phyloP scores from a whole-genome alignment of 2,113 vertebrate species.

The Rhombomys opimus region DNA sequence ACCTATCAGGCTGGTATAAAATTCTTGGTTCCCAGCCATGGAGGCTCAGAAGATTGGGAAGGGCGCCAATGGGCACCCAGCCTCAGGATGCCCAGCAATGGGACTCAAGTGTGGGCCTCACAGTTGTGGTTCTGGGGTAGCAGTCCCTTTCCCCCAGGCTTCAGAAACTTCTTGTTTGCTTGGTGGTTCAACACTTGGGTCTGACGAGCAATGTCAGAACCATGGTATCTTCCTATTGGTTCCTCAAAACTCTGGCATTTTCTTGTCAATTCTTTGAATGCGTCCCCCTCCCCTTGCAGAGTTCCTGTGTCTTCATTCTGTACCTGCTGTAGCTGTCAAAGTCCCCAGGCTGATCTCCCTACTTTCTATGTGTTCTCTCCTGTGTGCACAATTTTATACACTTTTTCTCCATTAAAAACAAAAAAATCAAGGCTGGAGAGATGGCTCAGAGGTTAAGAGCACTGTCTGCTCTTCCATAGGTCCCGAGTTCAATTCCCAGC shows the following conservation, averaged over 20 bases:
- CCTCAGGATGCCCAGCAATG: no score
- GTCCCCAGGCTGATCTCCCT: fast-evolving
- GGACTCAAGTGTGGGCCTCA: no score
- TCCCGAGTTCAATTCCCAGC: no score
- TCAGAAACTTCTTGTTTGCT: not conserved
- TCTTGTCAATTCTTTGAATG: not conserved
- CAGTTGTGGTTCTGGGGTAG: fast-evolving
- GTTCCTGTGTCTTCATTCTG: not conserved
- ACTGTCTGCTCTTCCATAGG: no score
- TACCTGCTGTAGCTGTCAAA: not conserved
- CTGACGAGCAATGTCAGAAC: fast-evolving
- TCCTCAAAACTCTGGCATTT: not conserved
- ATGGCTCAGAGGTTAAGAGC: no score
- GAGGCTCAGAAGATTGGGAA: not conserved
- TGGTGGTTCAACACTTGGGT: fast-evolving
- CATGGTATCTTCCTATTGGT: no score
- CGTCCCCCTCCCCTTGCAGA: not conserved
- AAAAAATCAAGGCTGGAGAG: no score
- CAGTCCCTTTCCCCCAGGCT: not conserved
- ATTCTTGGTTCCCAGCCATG: not conserved
- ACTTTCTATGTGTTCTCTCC: not conserved
- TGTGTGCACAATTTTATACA: no score
- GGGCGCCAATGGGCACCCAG: not conserved
- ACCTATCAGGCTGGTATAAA: not conserved
- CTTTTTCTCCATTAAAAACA: not conserved